Evolutionary conservation across 2,888 invertebrate genomes (phyloP).

Genomic region (Apotomis betuletana): DNA sequence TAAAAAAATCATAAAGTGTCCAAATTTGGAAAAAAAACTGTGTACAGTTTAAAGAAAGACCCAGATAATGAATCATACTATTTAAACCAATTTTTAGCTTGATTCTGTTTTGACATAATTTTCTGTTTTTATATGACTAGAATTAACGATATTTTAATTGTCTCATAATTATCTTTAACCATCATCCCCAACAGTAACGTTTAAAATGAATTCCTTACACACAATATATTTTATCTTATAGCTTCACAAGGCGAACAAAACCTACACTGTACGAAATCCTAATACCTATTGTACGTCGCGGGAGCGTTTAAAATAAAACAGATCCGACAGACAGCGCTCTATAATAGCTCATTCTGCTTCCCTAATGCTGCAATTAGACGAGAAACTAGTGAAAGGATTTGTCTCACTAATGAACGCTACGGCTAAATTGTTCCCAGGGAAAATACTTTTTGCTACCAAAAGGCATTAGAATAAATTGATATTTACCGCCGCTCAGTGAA

Average conservation of each 20-base stretch:
- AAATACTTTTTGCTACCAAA: constrained; percentile 54
- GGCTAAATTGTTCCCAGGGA: constrained; percentile 60
- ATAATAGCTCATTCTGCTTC: constrained; percentile 72
- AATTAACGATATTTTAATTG: no score
- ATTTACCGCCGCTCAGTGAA: constrained; percentile 57
- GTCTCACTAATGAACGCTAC: constrained; percentile 73
- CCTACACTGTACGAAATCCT: constrained; percentile 21
- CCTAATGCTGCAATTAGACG: constrained; percentile 76
- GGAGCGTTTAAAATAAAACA: constrained; percentile 70
- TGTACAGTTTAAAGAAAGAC: no score
- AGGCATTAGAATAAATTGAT: constrained; percentile 63
- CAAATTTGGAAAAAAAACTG: no score
- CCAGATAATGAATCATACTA: no score
- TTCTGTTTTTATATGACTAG: no score
- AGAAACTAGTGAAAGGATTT: constrained; percentile 73
- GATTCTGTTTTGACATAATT: no score
- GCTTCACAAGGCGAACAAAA: constrained; percentile 9
- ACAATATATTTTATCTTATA: neutral
- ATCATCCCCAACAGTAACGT: neutral
- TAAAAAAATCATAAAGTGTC: no score
- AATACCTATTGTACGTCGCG: constrained; percentile 57
- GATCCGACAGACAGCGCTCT: constrained; percentile 58
- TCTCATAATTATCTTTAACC: no score
- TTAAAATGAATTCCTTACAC: neutral
- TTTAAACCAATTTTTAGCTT: no score